A percentile compares a stretch with the other conserved stretches of the same genome.
These are phyloP conservation scores for Drosophila aldrichi DNA, from an alignment of 2,888 invertebrate genomes.

Conservation along the genomic window DNA sequence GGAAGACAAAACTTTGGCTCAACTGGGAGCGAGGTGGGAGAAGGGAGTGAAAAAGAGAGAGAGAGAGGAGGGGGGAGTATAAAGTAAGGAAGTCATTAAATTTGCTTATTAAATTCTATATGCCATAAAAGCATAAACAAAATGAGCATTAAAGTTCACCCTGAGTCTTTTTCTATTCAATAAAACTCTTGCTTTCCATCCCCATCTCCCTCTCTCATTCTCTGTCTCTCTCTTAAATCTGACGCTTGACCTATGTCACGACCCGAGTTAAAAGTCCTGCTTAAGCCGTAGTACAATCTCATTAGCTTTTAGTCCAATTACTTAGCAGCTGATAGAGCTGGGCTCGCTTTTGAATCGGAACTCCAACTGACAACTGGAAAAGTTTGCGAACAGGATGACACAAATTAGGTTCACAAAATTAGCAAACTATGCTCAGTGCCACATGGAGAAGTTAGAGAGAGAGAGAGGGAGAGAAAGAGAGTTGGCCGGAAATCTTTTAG, in stretches of 20 bases:
- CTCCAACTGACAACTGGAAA: constrained; percentile 42
- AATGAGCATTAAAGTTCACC: background rate
- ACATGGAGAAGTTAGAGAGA: background rate
- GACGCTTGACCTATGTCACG: background rate
- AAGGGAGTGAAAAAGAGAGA: no score
- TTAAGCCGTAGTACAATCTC: constrained; percentile 18
- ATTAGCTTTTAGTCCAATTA: constrained; percentile 51
- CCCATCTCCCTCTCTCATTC: no score
- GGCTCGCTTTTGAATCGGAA: constrained; percentile 18
- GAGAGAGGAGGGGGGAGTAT: no score
- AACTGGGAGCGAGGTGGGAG: background rate
- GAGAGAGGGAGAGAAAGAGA: no score
- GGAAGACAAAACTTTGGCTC: constrained; percentile 2
- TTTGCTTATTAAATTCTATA: constrained; percentile 9
- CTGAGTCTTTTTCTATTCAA: background rate
- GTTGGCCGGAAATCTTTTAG: constrained; percentile 71
- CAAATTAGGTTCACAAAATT: constrained; percentile 71
- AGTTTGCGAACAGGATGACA: constrained; percentile 70
- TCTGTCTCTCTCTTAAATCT: background rate
- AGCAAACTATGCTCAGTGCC: constrained; percentile 60
- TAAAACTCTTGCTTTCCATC: no score
- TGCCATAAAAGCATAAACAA: background rate
- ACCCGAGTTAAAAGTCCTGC: background rate
- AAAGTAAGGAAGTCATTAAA: background rate
- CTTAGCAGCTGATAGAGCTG: constrained; percentile 28